Base-by-base conservation (phyloP, 2,888 invertebrate genomes). In the Chymomyza procnemis region DNA sequence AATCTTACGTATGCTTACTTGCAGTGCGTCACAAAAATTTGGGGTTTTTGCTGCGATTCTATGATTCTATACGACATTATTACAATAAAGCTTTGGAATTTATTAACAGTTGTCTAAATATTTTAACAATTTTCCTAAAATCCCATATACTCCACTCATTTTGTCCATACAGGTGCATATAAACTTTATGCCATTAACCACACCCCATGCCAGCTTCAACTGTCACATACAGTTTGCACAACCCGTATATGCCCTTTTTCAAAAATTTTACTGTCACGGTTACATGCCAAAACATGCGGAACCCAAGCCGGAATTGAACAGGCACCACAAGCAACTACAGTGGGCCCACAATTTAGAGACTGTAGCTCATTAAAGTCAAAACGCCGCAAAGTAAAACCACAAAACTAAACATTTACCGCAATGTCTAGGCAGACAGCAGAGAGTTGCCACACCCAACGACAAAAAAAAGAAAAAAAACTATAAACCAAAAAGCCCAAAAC, bases 281-380 rank as follows among this genome's bases (percentile, higher is more conserved):
- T 41, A 12, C 34, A 41, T 41, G 34, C 26, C 5, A 34, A 34
- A 34, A 34, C 34, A 8, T 34, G 34, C 12, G 34, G 34, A 41
- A 41, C 34, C 12, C 34, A 41, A 41, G 34, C 34, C 34, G 34
- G 34, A 41, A 41, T 41, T 41, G 34, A 12, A 12, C 12, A 41
- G 12, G 47, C 50, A 63, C 56, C 56, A 26, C 56, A 41, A 56
- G 9, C 19, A 8, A 16, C 56, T 30, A 19, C 16, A 22, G 67
- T 63, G 57, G 52, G 12, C 41, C 16, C 61, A 63, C 59, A 73
- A 64, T 52, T 58, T 50, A 72, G 61, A 50, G 18, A 50, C 16
- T 50, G 50, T 50, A 50, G 19, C 50, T 50, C 50, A 50, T 50
- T 50, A 50, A 50, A 50, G 50, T 50, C 50, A 50, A 18, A 26